These are phyloP conservation scores for Nomada fucata DNA, from an alignment of 2,888 invertebrate species.

Conservation along the genomic window DNA sequence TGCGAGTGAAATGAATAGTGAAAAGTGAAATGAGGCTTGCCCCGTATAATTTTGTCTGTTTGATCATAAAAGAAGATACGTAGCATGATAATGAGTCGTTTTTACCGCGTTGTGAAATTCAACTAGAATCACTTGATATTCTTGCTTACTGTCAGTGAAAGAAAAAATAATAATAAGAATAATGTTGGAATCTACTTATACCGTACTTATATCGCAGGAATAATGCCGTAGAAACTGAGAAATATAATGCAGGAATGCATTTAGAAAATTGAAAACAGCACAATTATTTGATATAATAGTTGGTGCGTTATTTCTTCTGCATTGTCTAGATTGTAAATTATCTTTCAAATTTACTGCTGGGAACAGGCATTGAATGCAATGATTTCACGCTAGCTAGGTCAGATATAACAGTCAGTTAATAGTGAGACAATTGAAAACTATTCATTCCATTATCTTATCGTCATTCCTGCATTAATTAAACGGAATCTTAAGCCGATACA, in stretches of 20 bases:
- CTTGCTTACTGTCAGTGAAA: conserved; percentile 1
- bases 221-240: not conserved
- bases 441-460: conserved; percentile 55
- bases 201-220: too few species aligned
- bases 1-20: conserved; percentile 36
- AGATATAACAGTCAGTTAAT: conserved; percentile 25
- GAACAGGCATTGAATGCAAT: conserved; percentile 35
- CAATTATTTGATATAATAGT: not conserved
- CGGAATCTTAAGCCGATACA: conserved; percentile 15
- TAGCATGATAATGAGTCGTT: conserved; percentile 37
- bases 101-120: conserved; percentile 32
- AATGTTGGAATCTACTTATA: too few species aligned
- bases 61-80: conserved; percentile 11
- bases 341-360: conserved; percentile 6
- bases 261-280: not conserved
- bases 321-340: conserved; percentile 3
- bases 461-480: conserved; percentile 54
- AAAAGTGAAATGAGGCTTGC: conserved; percentile 34
- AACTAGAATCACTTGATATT: not conserved
- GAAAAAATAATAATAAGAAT: too few species aligned
- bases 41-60: conserved; percentile 20
- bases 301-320: not conserved
- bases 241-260: not conserved
- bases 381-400: conserved; percentile 27
- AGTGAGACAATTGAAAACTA: conserved; percentile 29